Conservation (phyloP, 2,888 invertebrate genomes). For the Lydus trimaculatus region DNA sequence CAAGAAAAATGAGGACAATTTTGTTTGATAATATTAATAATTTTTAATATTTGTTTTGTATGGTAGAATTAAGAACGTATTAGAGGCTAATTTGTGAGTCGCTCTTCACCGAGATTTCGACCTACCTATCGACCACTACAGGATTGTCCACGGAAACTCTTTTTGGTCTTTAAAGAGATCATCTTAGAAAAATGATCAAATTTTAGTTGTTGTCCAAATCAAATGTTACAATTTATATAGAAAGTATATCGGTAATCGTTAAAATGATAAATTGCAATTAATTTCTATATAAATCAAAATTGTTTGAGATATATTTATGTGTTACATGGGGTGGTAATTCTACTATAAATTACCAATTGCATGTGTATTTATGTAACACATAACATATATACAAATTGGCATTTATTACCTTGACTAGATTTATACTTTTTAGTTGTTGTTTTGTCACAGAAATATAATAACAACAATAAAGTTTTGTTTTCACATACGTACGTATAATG, state of each 20-base stretch:
- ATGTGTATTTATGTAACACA: not conserved
- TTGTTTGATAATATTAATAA: no score
- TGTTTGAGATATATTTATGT: not conserved
- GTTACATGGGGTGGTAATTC: not conserved
- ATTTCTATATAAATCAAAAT: constrained; percentile 1
- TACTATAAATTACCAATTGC: constrained; percentile 5
- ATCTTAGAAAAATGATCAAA: no score
- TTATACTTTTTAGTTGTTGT: not conserved
- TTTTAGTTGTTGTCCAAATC: no score
- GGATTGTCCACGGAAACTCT: no score
- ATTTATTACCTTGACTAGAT: constrained; percentile 6
- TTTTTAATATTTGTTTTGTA: no score
- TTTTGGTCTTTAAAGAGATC: no score
- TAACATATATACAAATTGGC: not conserved
- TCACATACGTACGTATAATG: not conserved
- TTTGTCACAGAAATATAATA: not conserved
- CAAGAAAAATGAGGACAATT: no score
- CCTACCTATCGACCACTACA: no score
- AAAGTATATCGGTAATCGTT: not conserved
- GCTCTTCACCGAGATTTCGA: no score
- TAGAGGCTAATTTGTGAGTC: no score
- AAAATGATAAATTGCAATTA: constrained; percentile 6
- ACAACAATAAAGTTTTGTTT: not conserved
- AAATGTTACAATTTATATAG: no score
- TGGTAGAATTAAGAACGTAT: no score